A percentile compares a stretch with the other conserved stretches of the same genome.
Evolutionary conservation across 2,113 vertebrate genomes (phyloP).

Genomic region (Podocnemis expansa): DNA sequence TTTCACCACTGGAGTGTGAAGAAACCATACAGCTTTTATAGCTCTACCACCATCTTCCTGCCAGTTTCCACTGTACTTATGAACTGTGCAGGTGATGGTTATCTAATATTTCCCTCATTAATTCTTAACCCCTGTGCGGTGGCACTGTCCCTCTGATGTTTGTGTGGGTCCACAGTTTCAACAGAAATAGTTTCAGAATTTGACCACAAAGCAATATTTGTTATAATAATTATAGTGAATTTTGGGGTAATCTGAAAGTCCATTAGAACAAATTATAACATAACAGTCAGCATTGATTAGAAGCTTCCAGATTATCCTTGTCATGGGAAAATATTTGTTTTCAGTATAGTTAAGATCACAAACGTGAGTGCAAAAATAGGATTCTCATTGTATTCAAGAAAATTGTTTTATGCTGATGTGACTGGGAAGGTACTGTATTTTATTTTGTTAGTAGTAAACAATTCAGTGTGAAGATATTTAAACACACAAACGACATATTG

Average conservation of each 20-base stretch:
- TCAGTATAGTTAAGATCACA: not conserved
- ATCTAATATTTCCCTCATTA: not conserved
- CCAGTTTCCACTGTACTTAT: not conserved
- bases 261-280: not conserved
- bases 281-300: not conserved
- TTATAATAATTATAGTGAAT: not conserved
- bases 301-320: not conserved
- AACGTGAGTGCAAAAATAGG: not conserved
- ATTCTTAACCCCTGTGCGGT: not conserved
- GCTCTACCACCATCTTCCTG: not conserved
- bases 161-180: not conserved
- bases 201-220: not conserved
- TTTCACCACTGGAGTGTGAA: not conserved
- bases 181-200: not conserved
- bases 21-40: not conserved
- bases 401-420: not conserved
- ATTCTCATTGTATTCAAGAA: not conserved
- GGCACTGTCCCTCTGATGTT: not conserved
- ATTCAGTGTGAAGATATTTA: not conserved
- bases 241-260: not conserved
- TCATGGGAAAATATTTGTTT: not conserved
- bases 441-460: not conserved
- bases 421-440: not conserved
- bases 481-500: not conserved
- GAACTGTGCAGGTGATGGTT: not conserved